phyloP scores from a whole-genome alignment of 2,888 invertebrate genomes.

The Cosmopolites sordidus region DNA sequence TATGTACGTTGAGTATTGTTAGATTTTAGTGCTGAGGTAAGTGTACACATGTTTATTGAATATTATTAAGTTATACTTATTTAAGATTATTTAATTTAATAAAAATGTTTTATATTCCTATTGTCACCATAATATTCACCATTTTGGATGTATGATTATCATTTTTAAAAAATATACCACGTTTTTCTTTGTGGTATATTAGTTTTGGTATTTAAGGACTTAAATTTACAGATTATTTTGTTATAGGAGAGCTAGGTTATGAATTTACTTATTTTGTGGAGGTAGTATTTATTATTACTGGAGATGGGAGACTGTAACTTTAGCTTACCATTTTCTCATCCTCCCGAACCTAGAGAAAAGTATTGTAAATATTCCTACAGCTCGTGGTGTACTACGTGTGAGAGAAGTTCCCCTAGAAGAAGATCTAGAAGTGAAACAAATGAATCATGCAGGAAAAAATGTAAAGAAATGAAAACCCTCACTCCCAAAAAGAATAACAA shows the following conservation, averaged over 20 bases:
- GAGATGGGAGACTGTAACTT: conserved; percentile 42
- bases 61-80: not conserved
- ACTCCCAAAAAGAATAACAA: conserved; percentile 40
- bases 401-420: conserved; percentile 43
- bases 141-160: conserved; percentile 8
- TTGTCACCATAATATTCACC: conserved; percentile 15
- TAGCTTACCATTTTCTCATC: conserved; percentile 34
- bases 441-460: conserved; percentile 42
- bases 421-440: conserved; percentile 44
- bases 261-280: conserved; percentile 3
- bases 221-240: not conserved
- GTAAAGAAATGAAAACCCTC: conserved; percentile 44
- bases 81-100: not conserved
- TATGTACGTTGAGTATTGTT: conserved; percentile 6
- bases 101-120: not conserved
- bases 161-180: conserved; percentile 2
- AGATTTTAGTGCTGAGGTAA: conserved; percentile 11
- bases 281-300: conserved; percentile 3
- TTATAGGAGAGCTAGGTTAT: conserved; percentile 10
- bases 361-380: conserved; percentile 42
- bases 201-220: too few species aligned
- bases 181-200: not conserved
- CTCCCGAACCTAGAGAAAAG: conserved; percentile 36
- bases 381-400: conserved; percentile 47
- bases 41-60: not conserved